Conservation (phyloP, 2,797 vertebrate genomes). For the Chelon labrosus region DNA sequence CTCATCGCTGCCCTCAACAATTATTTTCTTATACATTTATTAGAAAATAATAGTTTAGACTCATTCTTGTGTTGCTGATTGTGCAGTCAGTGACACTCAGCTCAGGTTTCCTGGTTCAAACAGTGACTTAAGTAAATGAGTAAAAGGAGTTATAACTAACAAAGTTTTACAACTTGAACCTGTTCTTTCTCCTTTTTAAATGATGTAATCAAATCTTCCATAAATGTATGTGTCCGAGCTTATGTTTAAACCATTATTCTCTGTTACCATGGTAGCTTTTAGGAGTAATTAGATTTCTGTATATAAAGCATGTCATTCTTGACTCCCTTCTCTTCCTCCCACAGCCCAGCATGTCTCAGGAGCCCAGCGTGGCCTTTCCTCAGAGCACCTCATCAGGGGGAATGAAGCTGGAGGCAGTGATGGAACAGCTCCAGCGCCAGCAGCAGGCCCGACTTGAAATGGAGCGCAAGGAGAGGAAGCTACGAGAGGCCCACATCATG, state of each 20-base stretch:
- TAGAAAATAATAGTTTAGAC: not conserved
- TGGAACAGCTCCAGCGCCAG: slow-evolving; percentile 95
- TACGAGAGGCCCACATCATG: slow-evolving; percentile 91
- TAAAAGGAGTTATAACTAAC: not conserved
- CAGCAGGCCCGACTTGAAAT: slow-evolving; percentile 89
- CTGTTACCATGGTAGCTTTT: not conserved
- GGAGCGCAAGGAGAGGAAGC: slow-evolving; percentile 90
- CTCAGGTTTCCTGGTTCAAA: not conserved
- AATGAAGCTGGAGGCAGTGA: slow-evolving; percentile 93
- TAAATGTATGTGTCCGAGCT: not conserved
- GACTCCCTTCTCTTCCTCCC: slow-evolving; percentile 51
- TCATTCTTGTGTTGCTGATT: not conserved
- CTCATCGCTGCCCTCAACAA: too few species aligned
- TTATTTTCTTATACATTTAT: not conserved
- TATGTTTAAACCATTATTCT: not conserved
- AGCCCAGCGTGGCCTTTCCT: slow-evolving; percentile 84
- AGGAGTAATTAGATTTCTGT: slow-evolving; percentile 43
- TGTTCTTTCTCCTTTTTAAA: slow-evolving; percentile 1
- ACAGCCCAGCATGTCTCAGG: slow-evolving; percentile 83
- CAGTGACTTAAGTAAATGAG: slow-evolving; percentile 2
- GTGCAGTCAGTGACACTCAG: not conserved
- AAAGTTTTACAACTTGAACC: not conserved
- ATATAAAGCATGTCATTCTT: slow-evolving; percentile 36
- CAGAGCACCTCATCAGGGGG: slow-evolving; percentile 87
- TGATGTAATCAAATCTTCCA: not conserved